Percentiles rank a stretch among this genome's conserved stretches.
phyloP scores from a whole-genome alignment of 23 tunicate species.

The Ciona savignyi region DNA sequence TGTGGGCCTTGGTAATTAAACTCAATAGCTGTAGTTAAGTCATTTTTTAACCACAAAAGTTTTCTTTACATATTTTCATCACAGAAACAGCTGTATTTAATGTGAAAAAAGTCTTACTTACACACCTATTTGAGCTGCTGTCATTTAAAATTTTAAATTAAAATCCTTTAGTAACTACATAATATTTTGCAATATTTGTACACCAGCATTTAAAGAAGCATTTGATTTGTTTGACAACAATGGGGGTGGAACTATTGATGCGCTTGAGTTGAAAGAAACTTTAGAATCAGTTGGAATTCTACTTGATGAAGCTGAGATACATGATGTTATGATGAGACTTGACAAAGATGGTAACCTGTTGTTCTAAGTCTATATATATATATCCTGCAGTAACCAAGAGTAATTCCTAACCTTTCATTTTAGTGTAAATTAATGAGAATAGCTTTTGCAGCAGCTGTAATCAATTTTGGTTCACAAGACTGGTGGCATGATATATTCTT shows the following conservation, averaged over 20 bases:
- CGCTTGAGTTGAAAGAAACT: conserved; percentile 43
- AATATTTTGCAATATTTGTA: neutral
- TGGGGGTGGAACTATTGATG: conserved; percentile 71
- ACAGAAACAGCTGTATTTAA: too few species aligned
- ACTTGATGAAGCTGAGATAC: conserved; percentile 33
- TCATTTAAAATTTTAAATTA: neutral
- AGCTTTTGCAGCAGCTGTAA: neutral
- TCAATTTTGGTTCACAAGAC: too few species aligned
- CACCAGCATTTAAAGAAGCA: conserved; percentile 50
- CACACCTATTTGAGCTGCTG: too few species aligned
- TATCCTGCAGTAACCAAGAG: too few species aligned
- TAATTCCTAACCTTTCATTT: too few species aligned
- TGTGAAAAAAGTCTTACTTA: too few species aligned
- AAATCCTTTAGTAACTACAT: neutral
- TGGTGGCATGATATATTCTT: too few species aligned
- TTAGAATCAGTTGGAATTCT: conserved; percentile 48
- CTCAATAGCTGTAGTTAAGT: too few species aligned
- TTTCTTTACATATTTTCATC: too few species aligned
- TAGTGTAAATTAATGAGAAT: too few species aligned
- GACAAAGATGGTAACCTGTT: conserved; percentile 28
- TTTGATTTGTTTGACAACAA: conserved; percentile 69
- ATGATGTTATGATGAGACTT: conserved; percentile 49
- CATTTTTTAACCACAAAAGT: too few species aligned
- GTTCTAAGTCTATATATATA: neutral
- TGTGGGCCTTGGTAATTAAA: too few species aligned